Base-by-base conservation (phyloP, 2,888 invertebrate genomes). In the Camptogramma bilineatum region DNA sequence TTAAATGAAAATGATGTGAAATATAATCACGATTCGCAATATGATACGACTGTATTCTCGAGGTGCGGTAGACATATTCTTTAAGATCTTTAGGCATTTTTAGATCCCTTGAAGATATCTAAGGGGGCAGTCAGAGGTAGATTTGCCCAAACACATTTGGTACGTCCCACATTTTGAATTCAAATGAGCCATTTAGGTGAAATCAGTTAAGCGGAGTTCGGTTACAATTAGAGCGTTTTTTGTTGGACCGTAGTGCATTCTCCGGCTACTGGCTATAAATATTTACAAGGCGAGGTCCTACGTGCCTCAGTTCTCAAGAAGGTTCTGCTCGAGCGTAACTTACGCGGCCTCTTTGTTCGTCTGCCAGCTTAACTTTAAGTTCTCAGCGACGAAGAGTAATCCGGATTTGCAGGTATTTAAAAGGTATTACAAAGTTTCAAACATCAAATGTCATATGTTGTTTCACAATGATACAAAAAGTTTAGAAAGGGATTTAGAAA, bases 211-310 rank as follows among this genome's bases (percentile, higher is more conserved):
- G 1, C 34, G 2, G 47, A 57, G 44, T 31, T 18, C 44, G 57
- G 53, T 18, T 64, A 64, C 55, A 61, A 53, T 58, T 4, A 28
- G 18, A 8, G 10, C 39, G 44, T 52, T 62, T 61, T 64, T 62
- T 54, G 42, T 28, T 18, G n/a, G 64, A 63, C 39, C 47, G 44
- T 16, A 59, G 21, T 46, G n/a, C 10, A 57, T 48, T 18, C 56
- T 48, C 31, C 18, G 52, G 52, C 56, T 62, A 50, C 56, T 51
- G 48, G 50, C 70, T 70, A 82, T 87, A 82, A 83, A 84, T 87
- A 87, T 87, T 84, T 79, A 83, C 74, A 73, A 78, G 78, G 71
- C 76, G 77, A 78, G 73, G 72, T 64, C 59, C 71, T 77, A 82
- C 85, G 85, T 84, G 83, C 71, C 66, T 70, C 66, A 63, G 64